A percentile compares a stretch with the other conserved stretches of the same genome.
phyloP scores from a whole-genome alignment of 2,113 vertebrate genomes.

The Sialia sialis region DNA sequence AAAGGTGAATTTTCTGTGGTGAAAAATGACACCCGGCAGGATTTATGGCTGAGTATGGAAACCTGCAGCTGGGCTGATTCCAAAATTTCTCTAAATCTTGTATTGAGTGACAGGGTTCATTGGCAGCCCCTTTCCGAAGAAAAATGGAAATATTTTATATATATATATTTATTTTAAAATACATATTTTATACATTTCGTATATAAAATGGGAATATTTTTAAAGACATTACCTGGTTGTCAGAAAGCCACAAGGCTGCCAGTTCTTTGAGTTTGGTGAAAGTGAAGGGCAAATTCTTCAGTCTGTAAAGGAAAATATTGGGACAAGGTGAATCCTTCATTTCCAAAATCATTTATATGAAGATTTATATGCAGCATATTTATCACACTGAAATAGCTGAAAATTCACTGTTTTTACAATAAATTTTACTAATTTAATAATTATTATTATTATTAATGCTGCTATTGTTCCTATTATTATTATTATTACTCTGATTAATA shows the following conservation, averaged over 20 bases:
- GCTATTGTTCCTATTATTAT: background rate
- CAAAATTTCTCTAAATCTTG: background rate
- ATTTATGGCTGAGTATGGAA: background rate
- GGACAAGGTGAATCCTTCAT: background rate
- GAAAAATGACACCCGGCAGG: background rate
- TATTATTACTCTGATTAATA: background rate
- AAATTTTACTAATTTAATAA: background rate
- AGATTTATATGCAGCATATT: background rate
- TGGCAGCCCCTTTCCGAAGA: background rate
- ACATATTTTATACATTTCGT: no score
- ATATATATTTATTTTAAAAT: no score
- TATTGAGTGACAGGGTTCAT: background rate
- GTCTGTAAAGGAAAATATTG: constrained; percentile 71
- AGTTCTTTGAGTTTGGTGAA: constrained; percentile 98
- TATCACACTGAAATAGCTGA: background rate
- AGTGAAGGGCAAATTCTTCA: constrained; percentile 97
- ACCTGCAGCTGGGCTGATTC: background rate
- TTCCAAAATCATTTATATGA: background rate
- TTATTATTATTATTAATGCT: no score
- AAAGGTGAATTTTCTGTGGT: background rate
- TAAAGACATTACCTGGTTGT: constrained; percentile 90
- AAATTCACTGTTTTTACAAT: background rate
- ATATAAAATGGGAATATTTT: background rate
- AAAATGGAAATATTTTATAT: background rate
- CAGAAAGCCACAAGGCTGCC: constrained; percentile 97